Evolutionary conservation across 2,888 invertebrate species (phyloP), one percentile per base, ranked within the genome.

Genomic region (Drosophila lutescens): DNA sequence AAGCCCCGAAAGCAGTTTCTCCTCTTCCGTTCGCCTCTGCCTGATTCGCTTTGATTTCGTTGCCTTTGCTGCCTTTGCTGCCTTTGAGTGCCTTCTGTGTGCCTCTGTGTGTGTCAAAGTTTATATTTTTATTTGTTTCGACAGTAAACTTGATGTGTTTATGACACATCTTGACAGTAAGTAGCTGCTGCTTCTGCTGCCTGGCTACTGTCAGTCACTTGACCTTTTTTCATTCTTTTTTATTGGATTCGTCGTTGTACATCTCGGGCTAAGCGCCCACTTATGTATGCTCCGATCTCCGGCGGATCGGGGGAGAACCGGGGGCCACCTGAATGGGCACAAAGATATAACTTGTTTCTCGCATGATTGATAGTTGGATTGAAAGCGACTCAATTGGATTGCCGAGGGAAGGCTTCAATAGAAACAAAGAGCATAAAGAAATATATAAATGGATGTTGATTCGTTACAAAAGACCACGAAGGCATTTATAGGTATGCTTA

Each of bases 131-230:
- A 86, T 88, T 83, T 89, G 81, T 86, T 89, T 86, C 80, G 86
- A 86, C 86, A 89, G 80, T 88, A 80, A 88, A 86, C 66, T 86
- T 86, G 86, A 86, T 89, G 89, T 89, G 86, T 89, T 84, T 88
- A 86, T 86, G 89, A 88, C 86, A 86, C 77, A 77, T 75, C 88
- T 86, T 88, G 89, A 89, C 89, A 86, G 78, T 88, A 89, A 86
- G 88, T 86, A 89, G 76, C 74, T 66, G 74, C 51, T 40, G 69
- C 38, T n/a, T 41, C 43, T 43, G 34, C 44, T 62, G 77, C 65
- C 73, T 65, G 86, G 69, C 88, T 85, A 75, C 86, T 87, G 81
- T 69, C 83, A 62, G 56, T 60, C 73, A 59, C 54, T 86, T 82
- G 88, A 86, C 88, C 88, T 88, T 82, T 88, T 82, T 85, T 87